Base-by-base conservation (phyloP, 1,140 invertebrate species). In the Eupeodes corollae region DNA sequence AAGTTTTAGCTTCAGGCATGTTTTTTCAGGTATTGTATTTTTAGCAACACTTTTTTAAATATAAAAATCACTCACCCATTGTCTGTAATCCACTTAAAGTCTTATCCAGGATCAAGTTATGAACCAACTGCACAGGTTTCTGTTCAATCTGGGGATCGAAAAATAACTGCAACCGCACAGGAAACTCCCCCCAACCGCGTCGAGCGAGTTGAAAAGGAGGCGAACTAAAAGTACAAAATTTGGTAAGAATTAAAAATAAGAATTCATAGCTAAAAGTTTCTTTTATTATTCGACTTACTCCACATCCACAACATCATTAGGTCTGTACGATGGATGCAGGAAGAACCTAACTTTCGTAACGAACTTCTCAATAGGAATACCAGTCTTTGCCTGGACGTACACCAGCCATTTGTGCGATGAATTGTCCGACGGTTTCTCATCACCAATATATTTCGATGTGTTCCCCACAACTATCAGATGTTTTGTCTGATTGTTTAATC, bases 181-280 rank as follows among this genome's bases (percentile, higher is more conserved):
- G 85, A 73, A 94, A 94, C 72, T 93, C 89, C 13, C 90, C 90
- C 90, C 90, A 94, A 15, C 90, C 90, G 42, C 86, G 73, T 39
- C 88, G 75, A 0, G 81, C 80, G 39, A 94, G 61, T 61, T 91
- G 83, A 74, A 88, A 93, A 9, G 90, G 90, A 1, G 82, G 74
- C 33, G 77, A 70, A 41, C 82, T 85, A 57, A 10, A 59, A 61
- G 50, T 56, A 42, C 16, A 32, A 55, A 44, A 12, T 39, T 39
- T 9, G 10, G 12, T 39, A 39, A 14, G 38, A 48, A 48, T 6
- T 42, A 8, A n/a, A n/a, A n/a, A n/a, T n/a, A n/a, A n/a, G n/a
- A n/a, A n/a, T n/a, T n/a, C n/a, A n/a, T n/a, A n/a, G n/a, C n/a
- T n/a, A n/a, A n/a, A n/a, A n/a, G n/a, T n/a, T n/a, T n/a, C n/a